Evolutionary conservation across 2,888 invertebrate genomes (phyloP).

Genomic region (Erynnis tages): DNA sequence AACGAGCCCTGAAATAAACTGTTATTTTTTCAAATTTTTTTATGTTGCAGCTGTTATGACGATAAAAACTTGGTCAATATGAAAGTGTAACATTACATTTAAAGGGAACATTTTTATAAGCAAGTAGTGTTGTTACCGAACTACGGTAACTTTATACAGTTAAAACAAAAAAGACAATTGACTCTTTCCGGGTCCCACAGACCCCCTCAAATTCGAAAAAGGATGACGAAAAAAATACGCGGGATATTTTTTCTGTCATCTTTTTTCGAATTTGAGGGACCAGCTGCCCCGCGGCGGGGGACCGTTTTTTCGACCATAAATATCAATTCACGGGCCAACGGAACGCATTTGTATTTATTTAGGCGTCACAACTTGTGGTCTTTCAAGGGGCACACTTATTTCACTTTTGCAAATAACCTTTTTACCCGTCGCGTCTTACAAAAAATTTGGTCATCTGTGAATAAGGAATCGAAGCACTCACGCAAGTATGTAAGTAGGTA

Average conservation of each 20-base stretch:
- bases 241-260: constrained; percentile 8
- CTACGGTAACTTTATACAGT: no score
- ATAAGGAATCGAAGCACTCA: neutral
- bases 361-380: constrained; percentile 42
- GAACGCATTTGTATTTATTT: constrained; percentile 77
- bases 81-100: no score
- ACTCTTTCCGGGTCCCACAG: constrained; percentile 1
- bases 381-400: constrained; percentile 25
- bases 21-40: no score
- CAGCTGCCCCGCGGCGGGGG: constrained; percentile 67
- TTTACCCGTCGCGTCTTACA: neutral
- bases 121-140: no score
- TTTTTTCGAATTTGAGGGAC: constrained; percentile 24
- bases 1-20: no score
- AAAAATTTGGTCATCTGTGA: constrained; percentile 7
- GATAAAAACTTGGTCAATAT: no score
- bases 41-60: no score
- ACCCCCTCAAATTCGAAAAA: neutral
- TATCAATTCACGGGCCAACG: constrained; percentile 75
- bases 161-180: no score
- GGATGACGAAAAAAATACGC: constrained; percentile 10
- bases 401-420: constrained; percentile 24
- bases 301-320: constrained; percentile 74
- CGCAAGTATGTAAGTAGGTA: no score
- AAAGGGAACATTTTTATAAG: no score